These are phyloP conservation scores for Sarcophaga variegata DNA, from an alignment of 2,888 invertebrate genomes.

Conservation along the genomic window DNA sequence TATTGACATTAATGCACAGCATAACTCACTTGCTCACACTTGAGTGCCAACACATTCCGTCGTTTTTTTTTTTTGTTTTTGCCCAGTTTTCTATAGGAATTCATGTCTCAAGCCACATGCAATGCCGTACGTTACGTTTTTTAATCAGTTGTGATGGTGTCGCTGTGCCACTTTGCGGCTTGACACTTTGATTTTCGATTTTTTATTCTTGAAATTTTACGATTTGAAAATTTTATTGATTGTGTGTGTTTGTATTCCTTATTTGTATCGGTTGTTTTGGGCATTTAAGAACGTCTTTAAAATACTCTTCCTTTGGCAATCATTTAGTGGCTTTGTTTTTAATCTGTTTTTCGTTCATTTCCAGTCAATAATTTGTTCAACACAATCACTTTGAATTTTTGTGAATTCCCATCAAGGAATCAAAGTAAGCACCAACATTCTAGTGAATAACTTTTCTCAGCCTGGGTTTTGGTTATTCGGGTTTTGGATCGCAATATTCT, in stretches of 20 bases:
- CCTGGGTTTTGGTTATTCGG: background rate
- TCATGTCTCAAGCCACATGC: conserved; percentile 19
- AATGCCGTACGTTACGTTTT: conserved; percentile 45
- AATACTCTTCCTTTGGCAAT: conserved; percentile 44
- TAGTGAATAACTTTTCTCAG: background rate
- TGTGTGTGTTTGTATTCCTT: background rate
- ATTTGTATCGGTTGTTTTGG: conserved; percentile 39
- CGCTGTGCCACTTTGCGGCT: conserved; percentile 71
- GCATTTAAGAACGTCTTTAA: conserved; percentile 39
- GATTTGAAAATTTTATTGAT: conserved; percentile 36
- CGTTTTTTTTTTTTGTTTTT: too few relatives aligned
- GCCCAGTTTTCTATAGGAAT: conserved; percentile 53
- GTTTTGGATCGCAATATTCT: background rate
- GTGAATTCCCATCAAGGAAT: conserved; percentile 20
- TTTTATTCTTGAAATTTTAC: conserved; percentile 11
- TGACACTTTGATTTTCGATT: conserved; percentile 68
- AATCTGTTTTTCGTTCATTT: conserved; percentile 57
- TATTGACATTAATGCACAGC: conserved; percentile 75
- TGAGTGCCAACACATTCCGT: background rate
- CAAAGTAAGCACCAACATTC: background rate
- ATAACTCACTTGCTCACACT: conserved; percentile 75
- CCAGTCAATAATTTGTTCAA: conserved; percentile 74
- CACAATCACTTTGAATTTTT: conserved; percentile 71
- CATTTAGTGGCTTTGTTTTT: conserved; percentile 21
- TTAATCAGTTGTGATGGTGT: conserved; percentile 65